Conservation (phyloP, 2,888 invertebrate genomes). For the Epistrophella euchroma region DNA sequence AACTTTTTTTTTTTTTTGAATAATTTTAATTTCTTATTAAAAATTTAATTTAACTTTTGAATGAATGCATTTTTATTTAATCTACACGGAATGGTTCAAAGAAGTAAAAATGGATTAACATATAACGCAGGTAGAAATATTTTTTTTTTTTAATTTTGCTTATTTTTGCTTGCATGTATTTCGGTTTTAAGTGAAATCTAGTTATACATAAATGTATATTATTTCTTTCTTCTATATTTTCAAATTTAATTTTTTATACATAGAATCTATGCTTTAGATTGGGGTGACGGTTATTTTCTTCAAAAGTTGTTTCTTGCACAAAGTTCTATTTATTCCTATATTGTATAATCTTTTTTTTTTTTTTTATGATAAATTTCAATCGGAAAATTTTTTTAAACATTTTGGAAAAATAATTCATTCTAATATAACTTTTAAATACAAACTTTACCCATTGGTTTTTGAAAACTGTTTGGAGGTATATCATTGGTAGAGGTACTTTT, state of each 20-base stretch:
- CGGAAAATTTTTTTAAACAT: too few species aligned
- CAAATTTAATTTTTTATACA: neutral
- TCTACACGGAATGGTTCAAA: slow-evolving; percentile 29
- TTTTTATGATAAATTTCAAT: too few species aligned
- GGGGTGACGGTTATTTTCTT: neutral
- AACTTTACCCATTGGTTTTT: too few species aligned
- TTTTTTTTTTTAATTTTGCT: slow-evolving; percentile 14
- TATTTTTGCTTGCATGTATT: slow-evolving; percentile 14
- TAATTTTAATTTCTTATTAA: slow-evolving; percentile 62
- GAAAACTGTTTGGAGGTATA: too few species aligned
- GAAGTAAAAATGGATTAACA: slow-evolving; percentile 39
- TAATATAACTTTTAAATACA: too few species aligned
- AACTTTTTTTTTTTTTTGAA: slow-evolving; percentile 37
- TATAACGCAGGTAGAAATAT: slow-evolving; percentile 35
- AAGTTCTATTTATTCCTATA: neutral
- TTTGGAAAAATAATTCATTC: too few species aligned
- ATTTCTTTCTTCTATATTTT: neutral
- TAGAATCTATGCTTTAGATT: neutral
- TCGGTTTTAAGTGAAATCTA: neutral
- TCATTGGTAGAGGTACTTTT: too few species aligned
- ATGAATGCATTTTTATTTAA: slow-evolving; percentile 70
- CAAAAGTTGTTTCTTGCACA: neutral
- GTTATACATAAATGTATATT: neutral
- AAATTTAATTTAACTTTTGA: slow-evolving; percentile 57
- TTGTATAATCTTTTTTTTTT: too few species aligned